phyloP scores from a whole-genome alignment of 2,888 invertebrate genomes.

The Pteria penguin region DNA sequence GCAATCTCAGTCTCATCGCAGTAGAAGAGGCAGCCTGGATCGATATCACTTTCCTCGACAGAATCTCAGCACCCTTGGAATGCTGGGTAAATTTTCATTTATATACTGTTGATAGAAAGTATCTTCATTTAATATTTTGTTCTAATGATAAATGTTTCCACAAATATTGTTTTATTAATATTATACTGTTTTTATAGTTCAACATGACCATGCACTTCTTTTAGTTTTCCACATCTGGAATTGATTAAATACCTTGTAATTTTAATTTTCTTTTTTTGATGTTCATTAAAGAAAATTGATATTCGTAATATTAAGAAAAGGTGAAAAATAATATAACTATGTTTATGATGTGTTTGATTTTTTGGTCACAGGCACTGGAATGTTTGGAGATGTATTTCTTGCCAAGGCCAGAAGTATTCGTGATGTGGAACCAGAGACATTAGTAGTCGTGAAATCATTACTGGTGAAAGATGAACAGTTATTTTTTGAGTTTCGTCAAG shows the following conservation, averaged over 20 bases:
- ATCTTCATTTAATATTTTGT: too few relatives aligned
- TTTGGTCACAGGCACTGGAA: constrained; percentile 87
- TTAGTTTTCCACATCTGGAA: neutral
- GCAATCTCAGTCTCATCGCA: constrained; percentile 82
- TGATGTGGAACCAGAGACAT: constrained; percentile 73
- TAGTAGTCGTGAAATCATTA: constrained; percentile 79
- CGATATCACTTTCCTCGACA: constrained; percentile 87
- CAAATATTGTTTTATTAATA: too few relatives aligned
- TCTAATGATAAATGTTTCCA: too few relatives aligned
- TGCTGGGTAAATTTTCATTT: too few relatives aligned
- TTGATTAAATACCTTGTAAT: neutral
- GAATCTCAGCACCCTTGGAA: constrained; percentile 84
- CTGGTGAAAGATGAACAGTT: constrained; percentile 73
- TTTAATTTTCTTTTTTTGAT: neutral
- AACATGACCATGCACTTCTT: neutral
- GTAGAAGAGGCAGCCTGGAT: constrained; percentile 84
- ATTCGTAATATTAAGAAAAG: too few relatives aligned
- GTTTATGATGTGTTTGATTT: neutral
- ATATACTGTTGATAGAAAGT: too few relatives aligned
- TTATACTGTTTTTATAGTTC: too few relatives aligned
- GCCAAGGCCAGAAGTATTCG: constrained; percentile 84
- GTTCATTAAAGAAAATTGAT: too few relatives aligned
- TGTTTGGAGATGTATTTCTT: constrained; percentile 94
- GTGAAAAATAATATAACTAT: too few relatives aligned
- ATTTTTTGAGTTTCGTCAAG: constrained; percentile 88